These are phyloP conservation scores for Opisthograptis luteolata DNA, from an alignment of 2,888 invertebrate species.

Conservation along the genomic window DNA sequence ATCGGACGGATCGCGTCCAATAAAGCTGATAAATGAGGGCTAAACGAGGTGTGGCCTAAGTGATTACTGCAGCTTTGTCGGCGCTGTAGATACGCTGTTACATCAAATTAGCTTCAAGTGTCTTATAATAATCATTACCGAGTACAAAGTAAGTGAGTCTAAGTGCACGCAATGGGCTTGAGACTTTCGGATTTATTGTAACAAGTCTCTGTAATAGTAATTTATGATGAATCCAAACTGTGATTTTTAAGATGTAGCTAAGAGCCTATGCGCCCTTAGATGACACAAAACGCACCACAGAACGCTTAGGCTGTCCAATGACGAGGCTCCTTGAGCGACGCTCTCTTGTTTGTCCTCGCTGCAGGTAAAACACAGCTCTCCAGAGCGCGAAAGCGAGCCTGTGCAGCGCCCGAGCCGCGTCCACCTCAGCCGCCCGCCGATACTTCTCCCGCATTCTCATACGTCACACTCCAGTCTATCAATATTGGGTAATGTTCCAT, in stretches of 20 bases:
- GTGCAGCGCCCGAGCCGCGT: constrained; percentile 86
- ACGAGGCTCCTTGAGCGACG: constrained; percentile 55
- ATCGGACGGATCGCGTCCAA: constrained; percentile 58
- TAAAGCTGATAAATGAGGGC: constrained; percentile 69
- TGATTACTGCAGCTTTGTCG: constrained; percentile 77
- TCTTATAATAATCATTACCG: constrained; percentile 17
- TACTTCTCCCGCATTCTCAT: constrained; percentile 61
- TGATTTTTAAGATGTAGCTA: no score
- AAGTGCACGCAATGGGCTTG: constrained; percentile 10
- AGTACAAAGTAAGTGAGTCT: constrained; percentile 23
- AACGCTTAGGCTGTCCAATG: constrained; percentile 35
- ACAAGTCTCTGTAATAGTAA: constrained; percentile 2
- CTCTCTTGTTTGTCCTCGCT: constrained; percentile 66
- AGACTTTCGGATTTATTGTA: not conserved
- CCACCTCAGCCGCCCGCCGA: constrained; percentile 62
- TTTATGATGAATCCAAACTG: no score
- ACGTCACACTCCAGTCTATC: constrained; percentile 29
- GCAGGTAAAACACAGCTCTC: constrained; percentile 89
- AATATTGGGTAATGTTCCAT: constrained; percentile 21
- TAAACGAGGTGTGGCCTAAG: constrained; percentile 72
- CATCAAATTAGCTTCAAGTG: constrained; percentile 32
- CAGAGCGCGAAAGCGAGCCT: constrained; percentile 90
- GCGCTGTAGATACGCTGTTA: constrained; percentile 41
- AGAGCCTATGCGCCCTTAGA: no score
- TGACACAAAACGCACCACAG: constrained; percentile 56